Evolutionary conservation across 2,888 invertebrate genomes (phyloP).

Genomic region (Cyclophora punctaria): DNA sequence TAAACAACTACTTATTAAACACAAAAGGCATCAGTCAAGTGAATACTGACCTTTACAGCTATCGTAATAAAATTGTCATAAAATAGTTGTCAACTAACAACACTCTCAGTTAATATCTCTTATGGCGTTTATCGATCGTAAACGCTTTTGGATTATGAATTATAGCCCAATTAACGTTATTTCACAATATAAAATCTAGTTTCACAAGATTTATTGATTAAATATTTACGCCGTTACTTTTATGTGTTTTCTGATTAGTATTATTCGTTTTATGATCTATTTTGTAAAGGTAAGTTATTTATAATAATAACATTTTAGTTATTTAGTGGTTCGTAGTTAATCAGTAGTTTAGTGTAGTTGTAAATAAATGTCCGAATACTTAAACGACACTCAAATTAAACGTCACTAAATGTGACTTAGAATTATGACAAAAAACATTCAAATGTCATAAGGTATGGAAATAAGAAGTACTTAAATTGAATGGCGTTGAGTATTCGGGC

Average conservation of each 20-base stretch:
- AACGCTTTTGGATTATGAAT: conserved; percentile 21
- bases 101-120: conserved; percentile 16
- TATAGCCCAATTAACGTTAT: conserved; percentile 20
- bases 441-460: no score
- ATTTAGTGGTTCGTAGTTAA: no score
- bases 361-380: no score
- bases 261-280: conserved; percentile 6
- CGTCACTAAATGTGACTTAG: no score
- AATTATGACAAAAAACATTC: no score
- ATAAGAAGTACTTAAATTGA: no score
- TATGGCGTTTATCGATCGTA: conserved; percentile 21
- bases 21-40: conserved; percentile 3
- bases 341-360: no score
- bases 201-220: conserved; percentile 19
- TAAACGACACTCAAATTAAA: no score
- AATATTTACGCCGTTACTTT: conserved; percentile 19
- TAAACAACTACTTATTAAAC: conserved; percentile 1
- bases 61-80: conserved; percentile 22
- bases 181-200: conserved; percentile 18
- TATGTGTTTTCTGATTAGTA: conserved; percentile 14
- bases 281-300: conserved; percentile 1
- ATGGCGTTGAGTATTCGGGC: no score
- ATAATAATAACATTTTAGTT: no score
- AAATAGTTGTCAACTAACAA: conserved; percentile 22
- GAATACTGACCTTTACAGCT: conserved; percentile 18